Evolutionary conservation across 2,888 invertebrate genomes (phyloP).

Genomic region (Eledona agricola): DNA sequence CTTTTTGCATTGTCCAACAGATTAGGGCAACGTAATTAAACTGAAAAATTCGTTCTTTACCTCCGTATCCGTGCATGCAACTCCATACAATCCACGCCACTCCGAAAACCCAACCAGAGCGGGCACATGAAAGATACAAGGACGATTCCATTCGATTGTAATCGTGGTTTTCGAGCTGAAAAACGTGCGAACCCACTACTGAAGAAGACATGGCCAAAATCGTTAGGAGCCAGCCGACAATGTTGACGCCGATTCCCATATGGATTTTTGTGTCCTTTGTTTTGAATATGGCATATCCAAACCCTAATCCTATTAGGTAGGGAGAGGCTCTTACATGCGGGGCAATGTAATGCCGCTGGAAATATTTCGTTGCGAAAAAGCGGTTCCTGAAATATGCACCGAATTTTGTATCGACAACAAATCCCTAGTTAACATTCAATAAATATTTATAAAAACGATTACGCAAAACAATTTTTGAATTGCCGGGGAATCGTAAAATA

Average conservation of each 20-base stretch:
- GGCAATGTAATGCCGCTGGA: slow-evolving; percentile 53
- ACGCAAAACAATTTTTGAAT: too few relatives aligned
- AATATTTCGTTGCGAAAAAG: slow-evolving; percentile 48
- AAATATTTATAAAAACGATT: too few relatives aligned
- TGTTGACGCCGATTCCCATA: slow-evolving; percentile 43
- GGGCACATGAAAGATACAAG: slow-evolving; percentile 60
- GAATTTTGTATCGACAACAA: too few relatives aligned
- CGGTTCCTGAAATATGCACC: slow-evolving; percentile 51
- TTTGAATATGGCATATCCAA: slow-evolving; percentile 53
- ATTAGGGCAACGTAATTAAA: slow-evolving; percentile 16
- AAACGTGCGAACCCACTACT: slow-evolving; percentile 52
- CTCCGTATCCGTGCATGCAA: slow-evolving; percentile 28
- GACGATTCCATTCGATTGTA: slow-evolving; percentile 59
- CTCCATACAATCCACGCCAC: slow-evolving; percentile 65
- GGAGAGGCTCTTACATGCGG: slow-evolving; percentile 57
- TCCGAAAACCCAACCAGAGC: slow-evolving; percentile 63
- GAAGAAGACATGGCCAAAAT: slow-evolving; percentile 45
- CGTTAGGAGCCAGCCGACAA: slow-evolving; percentile 47
- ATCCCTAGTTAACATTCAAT: too few relatives aligned
- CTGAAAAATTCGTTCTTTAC: too few relatives aligned
- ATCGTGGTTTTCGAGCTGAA: slow-evolving; percentile 52
- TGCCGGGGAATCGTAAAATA: too few relatives aligned
- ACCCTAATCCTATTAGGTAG: slow-evolving; percentile 56
- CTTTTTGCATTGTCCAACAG: slow-evolving; percentile 20
- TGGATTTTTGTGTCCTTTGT: slow-evolving; percentile 51